Percentiles rank a stretch among this genome's conserved stretches.
These are phyloP conservation scores for Rhea americana DNA, from an alignment of 2,113 vertebrate species.

Conservation along the genomic window DNA sequence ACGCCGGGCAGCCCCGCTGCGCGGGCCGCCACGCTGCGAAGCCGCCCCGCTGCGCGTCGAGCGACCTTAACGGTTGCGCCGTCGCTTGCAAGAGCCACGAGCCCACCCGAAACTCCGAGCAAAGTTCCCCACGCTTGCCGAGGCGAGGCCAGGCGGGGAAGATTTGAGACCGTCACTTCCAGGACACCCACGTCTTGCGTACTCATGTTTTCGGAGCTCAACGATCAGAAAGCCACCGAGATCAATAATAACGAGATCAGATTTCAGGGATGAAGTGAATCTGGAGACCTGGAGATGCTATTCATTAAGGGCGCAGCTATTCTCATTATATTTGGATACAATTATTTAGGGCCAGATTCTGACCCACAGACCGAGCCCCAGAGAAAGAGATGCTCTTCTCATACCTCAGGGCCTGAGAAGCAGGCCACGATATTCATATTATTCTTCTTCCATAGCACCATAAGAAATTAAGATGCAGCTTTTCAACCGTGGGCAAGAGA, in stretches of 20 bases:
- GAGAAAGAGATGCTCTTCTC: not conserved
- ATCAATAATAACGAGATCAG: slow-evolving; percentile 7
- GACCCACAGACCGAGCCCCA: not conserved
- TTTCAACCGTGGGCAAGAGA: not conserved
- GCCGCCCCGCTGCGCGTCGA: slow-evolving; percentile 67
- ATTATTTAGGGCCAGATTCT: not conserved
- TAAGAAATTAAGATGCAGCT: not conserved
- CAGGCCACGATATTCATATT: not conserved
- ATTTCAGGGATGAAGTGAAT: not conserved
- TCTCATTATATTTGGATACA: not conserved
- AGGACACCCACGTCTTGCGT: not conserved
- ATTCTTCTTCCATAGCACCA: not conserved
- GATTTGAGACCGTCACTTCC: not conserved
- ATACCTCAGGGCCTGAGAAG: not conserved
- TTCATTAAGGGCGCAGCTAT: not conserved
- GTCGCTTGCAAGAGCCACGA: slow-evolving; percentile 78
- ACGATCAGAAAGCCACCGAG: slow-evolving; percentile 4
- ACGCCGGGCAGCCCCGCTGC: slow-evolving; percentile 38
- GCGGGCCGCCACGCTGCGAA: slow-evolving; percentile 39
- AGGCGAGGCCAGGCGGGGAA: not conserved
- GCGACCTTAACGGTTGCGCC: slow-evolving; percentile 78
- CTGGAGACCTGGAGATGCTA: not conserved
- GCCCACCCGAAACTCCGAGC: slow-evolving; percentile 67
- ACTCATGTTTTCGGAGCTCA: not conserved
- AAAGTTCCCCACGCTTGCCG: not conserved